phyloP scores from a whole-genome alignment of 2,797 vertebrate genomes.

The Coranthus polyacanthus region DNA sequence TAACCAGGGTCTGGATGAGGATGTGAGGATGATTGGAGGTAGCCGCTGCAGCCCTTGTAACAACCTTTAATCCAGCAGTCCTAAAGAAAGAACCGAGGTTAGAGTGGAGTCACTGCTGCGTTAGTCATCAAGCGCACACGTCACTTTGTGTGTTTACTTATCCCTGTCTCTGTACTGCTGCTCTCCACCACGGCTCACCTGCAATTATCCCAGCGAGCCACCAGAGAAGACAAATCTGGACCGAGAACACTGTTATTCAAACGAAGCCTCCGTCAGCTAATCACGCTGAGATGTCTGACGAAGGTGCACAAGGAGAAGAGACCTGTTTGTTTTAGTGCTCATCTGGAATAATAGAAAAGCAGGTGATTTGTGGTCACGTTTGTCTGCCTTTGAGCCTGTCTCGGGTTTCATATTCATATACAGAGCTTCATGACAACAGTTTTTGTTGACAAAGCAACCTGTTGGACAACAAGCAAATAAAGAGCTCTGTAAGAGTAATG shows the following conservation, averaged over 20 bases:
- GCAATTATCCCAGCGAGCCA: conserved; percentile 61
- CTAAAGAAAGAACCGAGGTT: conserved; percentile 8
- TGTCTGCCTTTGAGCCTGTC: conserved; percentile 33
- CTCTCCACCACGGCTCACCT: conserved; percentile 59
- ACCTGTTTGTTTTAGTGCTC: conserved; percentile 31
- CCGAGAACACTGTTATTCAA: conserved; percentile 53
- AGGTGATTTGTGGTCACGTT: conserved; percentile 51
- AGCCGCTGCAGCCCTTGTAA: no score
- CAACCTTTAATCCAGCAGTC: conserved; percentile 21
- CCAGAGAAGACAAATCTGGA: conserved; percentile 34
- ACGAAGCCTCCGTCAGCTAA: conserved; percentile 26
- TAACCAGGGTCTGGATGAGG: no score
- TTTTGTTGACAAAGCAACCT: conserved; percentile 75
- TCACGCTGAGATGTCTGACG: conserved; percentile 32
- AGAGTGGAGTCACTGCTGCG: conserved; percentile 31
- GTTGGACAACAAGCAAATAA: no score
- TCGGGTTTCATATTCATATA: conserved; percentile 52
- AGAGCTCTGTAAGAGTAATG: no score
- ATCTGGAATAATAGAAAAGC: conserved; percentile 27
- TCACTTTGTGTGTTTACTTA: conserved; percentile 63
- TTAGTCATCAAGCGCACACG: conserved; percentile 72
- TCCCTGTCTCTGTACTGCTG: conserved; percentile 42
- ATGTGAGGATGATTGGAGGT: no score
- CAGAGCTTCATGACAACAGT: conserved; percentile 23
- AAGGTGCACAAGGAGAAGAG: neutral